Evolutionary conservation across 2,888 invertebrate genomes (phyloP).

Genomic region (Chrysolina oricalcia): DNA sequence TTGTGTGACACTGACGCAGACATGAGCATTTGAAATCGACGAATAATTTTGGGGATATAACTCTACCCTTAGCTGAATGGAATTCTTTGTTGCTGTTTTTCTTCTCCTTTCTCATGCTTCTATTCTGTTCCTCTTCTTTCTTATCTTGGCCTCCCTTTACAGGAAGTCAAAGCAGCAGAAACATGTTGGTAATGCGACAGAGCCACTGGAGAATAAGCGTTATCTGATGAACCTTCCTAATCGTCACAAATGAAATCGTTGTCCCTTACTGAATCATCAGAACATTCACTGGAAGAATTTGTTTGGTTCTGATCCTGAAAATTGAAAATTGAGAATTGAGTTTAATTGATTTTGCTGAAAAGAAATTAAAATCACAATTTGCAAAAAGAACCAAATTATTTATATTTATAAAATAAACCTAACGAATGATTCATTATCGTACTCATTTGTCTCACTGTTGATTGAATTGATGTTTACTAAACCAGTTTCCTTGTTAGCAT

Average conservation of each 20-base stretch:
- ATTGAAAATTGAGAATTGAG: not conserved
- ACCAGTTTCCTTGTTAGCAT: not conserved
- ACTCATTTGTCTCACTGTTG: not conserved
- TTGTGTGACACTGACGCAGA: not conserved
- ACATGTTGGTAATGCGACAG: not conserved
- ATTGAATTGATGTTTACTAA: not conserved
- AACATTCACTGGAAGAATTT: not conserved
- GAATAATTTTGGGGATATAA: too few relatives aligned
- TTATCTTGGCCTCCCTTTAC: conserved; percentile 30
- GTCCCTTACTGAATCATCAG: too few relatives aligned
- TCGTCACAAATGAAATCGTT: too few relatives aligned
- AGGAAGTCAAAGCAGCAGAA: too few relatives aligned
- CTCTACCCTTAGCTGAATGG: too few relatives aligned
- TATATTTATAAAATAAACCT: too few relatives aligned
- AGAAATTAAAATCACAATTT: not conserved
- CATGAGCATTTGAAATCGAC: too few relatives aligned
- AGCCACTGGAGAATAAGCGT: not conserved
- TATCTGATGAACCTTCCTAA: too few relatives aligned
- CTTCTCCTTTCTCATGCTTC: not conserved
- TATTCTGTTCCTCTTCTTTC: not conserved
- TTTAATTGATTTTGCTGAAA: not conserved
- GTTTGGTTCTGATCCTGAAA: not conserved
- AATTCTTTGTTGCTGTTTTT: not conserved
- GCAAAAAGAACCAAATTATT: not conserved
- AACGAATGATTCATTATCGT: not conserved